Evolutionary conservation across 2,888 invertebrate genomes (phyloP).

Genomic region (Erpobdella octoculata): DNA sequence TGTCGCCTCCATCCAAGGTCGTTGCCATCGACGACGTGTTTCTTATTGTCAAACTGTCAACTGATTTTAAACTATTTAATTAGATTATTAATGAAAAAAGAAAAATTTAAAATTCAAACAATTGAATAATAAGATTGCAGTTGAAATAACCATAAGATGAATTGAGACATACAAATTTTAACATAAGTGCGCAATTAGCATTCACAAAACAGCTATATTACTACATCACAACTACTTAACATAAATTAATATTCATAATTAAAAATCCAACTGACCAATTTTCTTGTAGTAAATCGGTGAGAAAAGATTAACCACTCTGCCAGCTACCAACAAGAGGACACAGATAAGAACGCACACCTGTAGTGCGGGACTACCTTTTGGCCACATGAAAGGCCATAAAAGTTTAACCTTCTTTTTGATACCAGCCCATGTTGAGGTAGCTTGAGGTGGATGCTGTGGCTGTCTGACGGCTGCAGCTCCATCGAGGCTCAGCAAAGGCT

Average conservation of each 20-base stretch:
- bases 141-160: too few relatives aligned
- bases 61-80: constrained; percentile 60
- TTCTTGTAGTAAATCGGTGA: constrained; percentile 85
- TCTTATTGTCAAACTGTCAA: constrained; percentile 67
- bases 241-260: neutral
- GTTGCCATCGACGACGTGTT: neutral
- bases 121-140: too few relatives aligned
- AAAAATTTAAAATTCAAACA: too few relatives aligned
- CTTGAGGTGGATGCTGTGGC: neutral
- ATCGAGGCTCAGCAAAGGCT: constrained; percentile 14
- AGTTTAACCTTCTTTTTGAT: constrained; percentile 61
- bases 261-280: constrained; percentile 64
- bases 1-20: neutral
- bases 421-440: constrained; percentile 50
- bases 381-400: constrained; percentile 87
- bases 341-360: constrained; percentile 72
- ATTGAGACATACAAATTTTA: too few relatives aligned
- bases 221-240: neutral
- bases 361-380: constrained; percentile 60
- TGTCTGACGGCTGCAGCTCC: neutral
- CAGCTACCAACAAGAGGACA: constrained; percentile 66
- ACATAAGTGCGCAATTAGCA: too few relatives aligned
- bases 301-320: constrained; percentile 78
- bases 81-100: too few relatives aligned
- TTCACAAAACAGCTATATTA: too few relatives aligned